These are phyloP conservation scores for Lasioglossum baleicum DNA, from an alignment of 1,140 invertebrate genomes.

Conservation along the genomic window DNA sequence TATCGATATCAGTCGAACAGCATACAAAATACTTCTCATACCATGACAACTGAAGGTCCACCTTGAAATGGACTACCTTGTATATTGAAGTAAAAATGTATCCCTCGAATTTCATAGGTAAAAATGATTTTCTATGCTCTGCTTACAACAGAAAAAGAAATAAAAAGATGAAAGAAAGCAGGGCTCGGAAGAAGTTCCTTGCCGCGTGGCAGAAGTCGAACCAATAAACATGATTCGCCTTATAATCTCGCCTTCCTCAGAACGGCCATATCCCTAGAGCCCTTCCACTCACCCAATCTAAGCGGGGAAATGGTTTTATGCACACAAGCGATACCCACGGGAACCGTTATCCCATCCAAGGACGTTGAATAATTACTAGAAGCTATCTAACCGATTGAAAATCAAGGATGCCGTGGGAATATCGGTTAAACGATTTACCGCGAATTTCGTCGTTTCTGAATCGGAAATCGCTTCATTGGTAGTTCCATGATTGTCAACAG, in stretches of 20 bases:
- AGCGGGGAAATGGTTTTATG: conserved; percentile 72
- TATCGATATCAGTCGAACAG: too few relatives aligned
- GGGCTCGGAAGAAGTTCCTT: neutral
- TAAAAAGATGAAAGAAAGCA: neutral
- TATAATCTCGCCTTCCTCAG: conserved; percentile 61
- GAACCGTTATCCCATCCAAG: conserved; percentile 72
- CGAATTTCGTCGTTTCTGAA: conserved; percentile 27
- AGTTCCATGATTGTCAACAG: too few relatives aligned
- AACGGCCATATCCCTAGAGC: conserved; percentile 52
- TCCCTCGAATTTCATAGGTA: neutral
- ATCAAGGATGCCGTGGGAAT: conserved; percentile 67
- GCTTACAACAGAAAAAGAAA: neutral
- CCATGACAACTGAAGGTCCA: too few relatives aligned
- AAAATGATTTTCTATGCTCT: too few relatives aligned
- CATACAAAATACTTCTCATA: too few relatives aligned
- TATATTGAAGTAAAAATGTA: neutral
- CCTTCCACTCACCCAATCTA: conserved; percentile 63
- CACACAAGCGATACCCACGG: conserved; percentile 73
- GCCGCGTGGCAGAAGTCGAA: conserved; percentile 16
- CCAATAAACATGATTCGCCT: conserved; percentile 58
- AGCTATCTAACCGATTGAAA: conserved; percentile 75
- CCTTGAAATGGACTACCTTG: too few relatives aligned
- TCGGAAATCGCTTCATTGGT: too few relatives aligned
- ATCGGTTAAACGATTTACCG: conserved; percentile 48
- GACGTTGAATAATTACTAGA: conserved; percentile 74